These are phyloP conservation scores for Sebastolobus altivelis DNA, from an alignment of 2,797 vertebrate genomes.

Conservation along the genomic window DNA sequence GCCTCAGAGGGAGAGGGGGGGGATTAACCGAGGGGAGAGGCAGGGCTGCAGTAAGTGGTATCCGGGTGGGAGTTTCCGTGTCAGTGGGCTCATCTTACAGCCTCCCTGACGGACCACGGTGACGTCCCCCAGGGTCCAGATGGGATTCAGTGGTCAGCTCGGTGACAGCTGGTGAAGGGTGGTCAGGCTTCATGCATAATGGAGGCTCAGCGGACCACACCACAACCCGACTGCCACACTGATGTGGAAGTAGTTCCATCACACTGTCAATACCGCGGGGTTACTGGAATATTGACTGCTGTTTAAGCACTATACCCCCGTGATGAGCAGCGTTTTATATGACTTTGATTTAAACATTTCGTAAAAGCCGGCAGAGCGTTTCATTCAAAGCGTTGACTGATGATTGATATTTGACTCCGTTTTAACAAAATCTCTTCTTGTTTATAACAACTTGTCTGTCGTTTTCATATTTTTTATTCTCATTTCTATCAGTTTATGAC, in stretches of 20 bases:
- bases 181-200: constrained; percentile 84
- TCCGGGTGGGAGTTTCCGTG: constrained; percentile 77
- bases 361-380: not conserved
- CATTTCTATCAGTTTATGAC: not conserved
- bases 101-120: constrained; percentile 77
- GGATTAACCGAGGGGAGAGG: constrained; percentile 52
- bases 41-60: constrained; percentile 70
- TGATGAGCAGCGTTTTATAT: not conserved
- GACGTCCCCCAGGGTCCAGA: constrained; percentile 78
- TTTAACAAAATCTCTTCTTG: not conserved
- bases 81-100: constrained; percentile 82
- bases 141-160: constrained; percentile 85
- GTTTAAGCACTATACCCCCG: constrained; percentile 8
- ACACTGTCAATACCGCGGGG: constrained; percentile 65
- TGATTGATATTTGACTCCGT: not conserved
- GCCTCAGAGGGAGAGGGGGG: constrained; percentile 37
- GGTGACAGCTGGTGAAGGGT: constrained; percentile 86
- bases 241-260: constrained; percentile 74
- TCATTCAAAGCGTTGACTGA: not conserved
- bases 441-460: not conserved
- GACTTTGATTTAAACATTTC: not conserved
- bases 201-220: constrained; percentile 72
- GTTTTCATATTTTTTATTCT: not conserved
- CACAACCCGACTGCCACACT: constrained; percentile 70
- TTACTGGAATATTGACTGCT: constrained; percentile 66